These are phyloP conservation scores for Diogma glabrata DNA, from an alignment of 2,888 invertebrate species.

Conservation along the genomic window DNA sequence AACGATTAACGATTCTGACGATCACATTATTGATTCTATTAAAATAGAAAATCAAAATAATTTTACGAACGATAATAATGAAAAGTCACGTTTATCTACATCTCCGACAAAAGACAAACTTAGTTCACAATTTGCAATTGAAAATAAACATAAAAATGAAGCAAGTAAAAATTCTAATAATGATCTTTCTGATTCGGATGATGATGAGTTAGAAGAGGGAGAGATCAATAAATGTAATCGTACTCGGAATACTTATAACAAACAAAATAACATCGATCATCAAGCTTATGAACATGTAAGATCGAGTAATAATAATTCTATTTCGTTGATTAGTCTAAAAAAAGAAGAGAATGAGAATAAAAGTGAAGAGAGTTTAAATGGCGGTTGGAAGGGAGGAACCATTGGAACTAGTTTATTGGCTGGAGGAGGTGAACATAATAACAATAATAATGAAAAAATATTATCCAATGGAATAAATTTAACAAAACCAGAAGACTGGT, in stretches of 20 bases:
- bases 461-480: not conserved
- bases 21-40: not conserved
- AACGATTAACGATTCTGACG: not conserved
- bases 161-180: not conserved
- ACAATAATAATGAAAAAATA: not conserved
- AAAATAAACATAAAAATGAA: conserved; percentile 1
- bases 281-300: too few relatives aligned
- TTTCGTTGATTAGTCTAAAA: too few relatives aligned
- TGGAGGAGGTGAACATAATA: not conserved
- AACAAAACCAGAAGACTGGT: conserved; percentile 26
- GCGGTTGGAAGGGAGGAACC: too few relatives aligned
- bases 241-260: too few relatives aligned
- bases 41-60: not conserved
- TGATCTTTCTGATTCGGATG: not conserved
- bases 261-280: too few relatives aligned
- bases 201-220: conserved; percentile 8
- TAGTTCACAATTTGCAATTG: not conserved
- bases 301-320: too few relatives aligned
- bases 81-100: too few relatives aligned
- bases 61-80: too few relatives aligned
- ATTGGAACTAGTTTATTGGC: too few relatives aligned
- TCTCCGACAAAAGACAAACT: too few relatives aligned
- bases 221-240: too few relatives aligned
- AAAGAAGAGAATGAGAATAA: conserved; percentile 1
- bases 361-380: too few relatives aligned